phyloP scores from a whole-genome alignment of 1,140 invertebrate genomes.

The Platorchestia sp. region DNA sequence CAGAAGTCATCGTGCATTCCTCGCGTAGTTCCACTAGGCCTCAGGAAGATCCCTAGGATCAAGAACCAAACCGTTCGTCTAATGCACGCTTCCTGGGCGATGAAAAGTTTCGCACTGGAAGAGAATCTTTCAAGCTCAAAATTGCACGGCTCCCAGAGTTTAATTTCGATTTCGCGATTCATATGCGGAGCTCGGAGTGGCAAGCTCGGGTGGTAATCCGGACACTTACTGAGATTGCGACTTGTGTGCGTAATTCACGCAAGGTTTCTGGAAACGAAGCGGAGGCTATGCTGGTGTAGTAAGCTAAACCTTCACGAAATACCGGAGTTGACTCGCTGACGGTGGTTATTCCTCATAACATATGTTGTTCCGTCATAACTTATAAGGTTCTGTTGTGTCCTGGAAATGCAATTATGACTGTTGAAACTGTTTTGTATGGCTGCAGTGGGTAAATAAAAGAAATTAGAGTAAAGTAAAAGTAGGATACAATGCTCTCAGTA shows the following conservation, averaged over 20 bases:
- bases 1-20: background rate
- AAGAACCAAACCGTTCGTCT: background rate
- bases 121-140: background rate
- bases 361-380: too few species aligned
- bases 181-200: background rate
- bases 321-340: background rate
- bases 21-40: background rate
- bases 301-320: background rate
- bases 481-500: too few species aligned
- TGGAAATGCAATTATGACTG: too few species aligned
- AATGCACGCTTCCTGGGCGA: background rate
- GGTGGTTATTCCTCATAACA: background rate
- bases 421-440: too few species aligned
- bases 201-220: background rate
- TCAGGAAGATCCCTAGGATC: background rate
- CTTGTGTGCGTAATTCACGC: background rate
- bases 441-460: too few species aligned
- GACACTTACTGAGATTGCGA: background rate
- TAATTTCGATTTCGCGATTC: slow-evolving; percentile 1
- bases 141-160: background rate
- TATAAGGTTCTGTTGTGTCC: too few species aligned
- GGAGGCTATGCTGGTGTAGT: background rate
- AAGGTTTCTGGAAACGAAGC: background rate
- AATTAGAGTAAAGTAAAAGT: too few species aligned
- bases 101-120: background rate